Conservation (phyloP, 2,797 vertebrate genomes). For the Mycteria americana region DNA sequence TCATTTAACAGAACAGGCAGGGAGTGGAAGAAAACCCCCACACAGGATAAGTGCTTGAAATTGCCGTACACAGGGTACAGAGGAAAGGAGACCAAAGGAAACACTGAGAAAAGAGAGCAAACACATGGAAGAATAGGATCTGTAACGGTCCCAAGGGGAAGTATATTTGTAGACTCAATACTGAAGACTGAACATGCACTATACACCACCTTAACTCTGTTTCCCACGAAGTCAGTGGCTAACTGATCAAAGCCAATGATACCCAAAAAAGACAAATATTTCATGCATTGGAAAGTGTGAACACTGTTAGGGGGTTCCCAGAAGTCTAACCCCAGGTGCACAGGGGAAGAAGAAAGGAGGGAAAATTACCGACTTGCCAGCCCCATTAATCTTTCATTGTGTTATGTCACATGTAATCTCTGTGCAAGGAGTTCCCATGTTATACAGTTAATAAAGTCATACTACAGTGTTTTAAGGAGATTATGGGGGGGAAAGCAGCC, state of each 20-base stretch:
- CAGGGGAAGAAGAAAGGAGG: not conserved
- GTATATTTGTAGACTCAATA: not conserved
- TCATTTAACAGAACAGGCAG: not conserved
- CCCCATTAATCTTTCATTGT: not conserved
- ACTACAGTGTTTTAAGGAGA: constrained; percentile 36
- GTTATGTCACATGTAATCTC: not conserved
- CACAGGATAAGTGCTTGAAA: not conserved
- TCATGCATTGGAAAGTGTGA: not conserved
- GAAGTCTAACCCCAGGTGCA: not conserved
- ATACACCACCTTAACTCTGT: not conserved
- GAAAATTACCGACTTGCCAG: not conserved
- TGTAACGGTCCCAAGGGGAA: not conserved
- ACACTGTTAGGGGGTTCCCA: not conserved
- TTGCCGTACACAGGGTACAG: not conserved
- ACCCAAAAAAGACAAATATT: not conserved
- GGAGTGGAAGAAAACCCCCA: not conserved
- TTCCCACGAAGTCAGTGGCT: not conserved
- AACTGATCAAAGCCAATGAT: not conserved
- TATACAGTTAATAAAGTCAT: constrained; percentile 1
- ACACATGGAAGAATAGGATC: not conserved
- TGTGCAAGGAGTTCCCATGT: constrained; percentile 12
- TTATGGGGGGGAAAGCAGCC: not conserved
- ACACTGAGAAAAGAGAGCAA: not conserved
- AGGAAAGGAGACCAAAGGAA: not conserved
- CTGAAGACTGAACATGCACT: not conserved